Base-by-base conservation (phyloP, 2,888 invertebrate species). In the Tipula unca region DNA sequence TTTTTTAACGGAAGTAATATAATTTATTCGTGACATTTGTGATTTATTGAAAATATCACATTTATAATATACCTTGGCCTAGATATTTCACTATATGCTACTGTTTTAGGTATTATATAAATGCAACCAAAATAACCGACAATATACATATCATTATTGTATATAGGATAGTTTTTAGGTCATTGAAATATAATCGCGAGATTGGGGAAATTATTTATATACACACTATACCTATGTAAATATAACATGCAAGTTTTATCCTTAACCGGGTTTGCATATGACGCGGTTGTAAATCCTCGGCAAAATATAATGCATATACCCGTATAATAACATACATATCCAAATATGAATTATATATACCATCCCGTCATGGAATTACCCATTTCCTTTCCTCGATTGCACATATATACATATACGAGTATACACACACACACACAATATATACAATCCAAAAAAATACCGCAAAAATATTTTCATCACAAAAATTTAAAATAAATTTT, bases 21-120 rank as follows among this genome's bases (percentile, higher is more conserved):
- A 69, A 69, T 69, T 69, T 69, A 69, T 69, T 69, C 69, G 69
- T 69, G 69, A 69, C 69, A 69, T 69, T 69, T 25, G 69, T 69
- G 69, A 69, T 69, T 69, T 25, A 69, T 69, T 48, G 25, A 25
- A 69, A 20, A 69, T 25, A 25, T 69, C 17, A 17, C 48, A 48
- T 17, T 48, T 17, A 17, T 48, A 48, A 25, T 69, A 3, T 25
- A 69, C 69, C 69, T 69, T 69, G 69, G 69, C 69, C 69, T 25
- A 69, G 25, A 69, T 25, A 69, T n/a, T 48, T 48, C 5, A 48
- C n/a, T n/a, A n/a, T n/a, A n/a, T n/a, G n/a, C n/a, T 14, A 39
- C 48, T 48, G 48, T n/a, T n/a, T 48, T 48, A 48, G 48, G n/a
- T 48, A n/a, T n/a, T n/a, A 2, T n/a, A 17, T 39, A 39, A 39